A percentile compares a stretch with the other conserved stretches of the same genome.
These are phyloP conservation scores for Artibeus jamaicensis DNA, from an alignment of 2,797 vertebrate genomes.

Conservation along the genomic window DNA sequence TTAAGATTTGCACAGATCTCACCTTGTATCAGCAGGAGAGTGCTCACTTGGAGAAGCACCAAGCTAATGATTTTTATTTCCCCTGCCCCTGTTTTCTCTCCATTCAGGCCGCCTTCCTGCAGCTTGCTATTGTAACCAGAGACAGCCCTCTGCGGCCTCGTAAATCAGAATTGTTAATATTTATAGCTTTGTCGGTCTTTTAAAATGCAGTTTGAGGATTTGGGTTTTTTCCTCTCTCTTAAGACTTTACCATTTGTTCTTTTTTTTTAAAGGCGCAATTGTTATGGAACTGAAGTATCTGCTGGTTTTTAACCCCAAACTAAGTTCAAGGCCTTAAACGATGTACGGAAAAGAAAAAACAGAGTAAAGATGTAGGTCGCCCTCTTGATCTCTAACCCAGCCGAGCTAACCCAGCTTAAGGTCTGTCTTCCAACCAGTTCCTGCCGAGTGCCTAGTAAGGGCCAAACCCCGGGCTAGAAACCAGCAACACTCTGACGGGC, in stretches of 20 bases:
- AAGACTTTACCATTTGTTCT: conserved; percentile 47
- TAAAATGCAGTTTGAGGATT: conserved; percentile 49
- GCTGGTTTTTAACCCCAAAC: conserved; percentile 25
- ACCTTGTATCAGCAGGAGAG: conserved; percentile 60
- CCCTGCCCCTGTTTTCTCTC: not conserved
- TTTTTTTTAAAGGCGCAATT: not conserved
- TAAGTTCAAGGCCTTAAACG: not conserved
- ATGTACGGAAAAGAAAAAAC: not conserved
- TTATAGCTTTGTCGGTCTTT: conserved; percentile 56
- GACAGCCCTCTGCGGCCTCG: conserved; percentile 28
- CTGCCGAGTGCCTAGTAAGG: not conserved
- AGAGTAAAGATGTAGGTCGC: not conserved
- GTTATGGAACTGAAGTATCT: not conserved
- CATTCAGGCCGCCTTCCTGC: not conserved
- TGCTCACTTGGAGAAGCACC: conserved; percentile 61
- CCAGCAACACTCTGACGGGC: not conserved
- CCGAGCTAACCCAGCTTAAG: not conserved
- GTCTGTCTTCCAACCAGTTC: not conserved
- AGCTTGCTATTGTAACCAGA: not conserved
- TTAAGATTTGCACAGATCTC: conserved; percentile 43
- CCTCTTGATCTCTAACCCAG: not conserved
- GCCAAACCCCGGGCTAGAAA: not conserved
- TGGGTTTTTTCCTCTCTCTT: not conserved
- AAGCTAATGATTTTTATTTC: not conserved
- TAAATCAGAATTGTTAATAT: conserved; percentile 58